Evolutionary conservation across 92 coral and sea anemone genomes (phyloP).

Genomic region (Palythoa grandiflora): DNA sequence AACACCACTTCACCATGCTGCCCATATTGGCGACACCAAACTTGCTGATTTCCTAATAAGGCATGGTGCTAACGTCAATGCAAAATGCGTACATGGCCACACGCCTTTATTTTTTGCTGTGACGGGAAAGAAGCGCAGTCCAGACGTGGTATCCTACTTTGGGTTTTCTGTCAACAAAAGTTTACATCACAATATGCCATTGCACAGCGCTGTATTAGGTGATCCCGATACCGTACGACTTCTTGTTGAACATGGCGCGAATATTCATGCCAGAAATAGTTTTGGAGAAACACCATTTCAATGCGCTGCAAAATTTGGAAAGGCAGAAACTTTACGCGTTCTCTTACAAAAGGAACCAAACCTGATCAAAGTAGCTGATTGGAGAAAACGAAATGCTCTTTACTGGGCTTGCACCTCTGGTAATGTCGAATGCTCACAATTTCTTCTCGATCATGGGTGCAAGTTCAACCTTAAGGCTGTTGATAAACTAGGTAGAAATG

Average conservation of each 20-base stretch:
- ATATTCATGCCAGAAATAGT: background rate
- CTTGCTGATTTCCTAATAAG: background rate
- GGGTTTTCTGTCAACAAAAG: constrained; percentile 11
- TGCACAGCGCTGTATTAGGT: background rate
- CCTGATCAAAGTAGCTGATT: no score
- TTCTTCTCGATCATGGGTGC: constrained; percentile 26
- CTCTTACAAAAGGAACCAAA: background rate
- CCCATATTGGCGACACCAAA: background rate
- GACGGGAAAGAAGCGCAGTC: background rate
- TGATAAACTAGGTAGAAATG: background rate
- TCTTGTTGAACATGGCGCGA: constrained; percentile 27
- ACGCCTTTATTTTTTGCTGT: constrained; percentile 17
- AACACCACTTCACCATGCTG: constrained; percentile 43
- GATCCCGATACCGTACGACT: background rate
- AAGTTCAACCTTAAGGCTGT: background rate
- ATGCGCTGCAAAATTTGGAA: background rate
- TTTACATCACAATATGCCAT: background rate
- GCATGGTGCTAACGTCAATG: constrained; percentile 28
- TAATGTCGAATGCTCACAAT: no score
- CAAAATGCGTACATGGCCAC: background rate
- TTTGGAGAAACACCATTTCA: constrained; percentile 14
- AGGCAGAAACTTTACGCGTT: constrained; percentile 10
- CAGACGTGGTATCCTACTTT: background rate
- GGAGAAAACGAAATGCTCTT: no score
- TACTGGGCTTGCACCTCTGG: no score